Evolutionary conservation across 2,113 vertebrate genomes (phyloP).

Genomic region (Centrocercus urophasianus): DNA sequence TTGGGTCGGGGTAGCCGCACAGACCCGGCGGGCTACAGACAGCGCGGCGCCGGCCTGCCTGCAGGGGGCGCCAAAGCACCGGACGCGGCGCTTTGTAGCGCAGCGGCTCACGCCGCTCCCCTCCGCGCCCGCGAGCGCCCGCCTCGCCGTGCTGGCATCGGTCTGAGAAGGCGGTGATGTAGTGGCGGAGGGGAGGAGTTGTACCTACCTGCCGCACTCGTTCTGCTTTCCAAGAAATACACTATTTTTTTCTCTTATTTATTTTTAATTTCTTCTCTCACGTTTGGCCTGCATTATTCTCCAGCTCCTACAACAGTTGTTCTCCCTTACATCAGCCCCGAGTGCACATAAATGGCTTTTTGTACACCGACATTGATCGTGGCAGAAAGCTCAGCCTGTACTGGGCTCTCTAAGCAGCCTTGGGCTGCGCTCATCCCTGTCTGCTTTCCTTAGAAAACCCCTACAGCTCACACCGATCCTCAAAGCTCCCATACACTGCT

Average conservation of each 20-base stretch:
- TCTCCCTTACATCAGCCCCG: not conserved
- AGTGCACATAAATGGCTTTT: not conserved
- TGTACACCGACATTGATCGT: not conserved
- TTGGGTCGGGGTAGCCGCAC: too few species aligned
- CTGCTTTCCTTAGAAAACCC: not conserved
- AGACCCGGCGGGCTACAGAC: too few species aligned
- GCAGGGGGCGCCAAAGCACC: not conserved
- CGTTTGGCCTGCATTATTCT: not conserved
- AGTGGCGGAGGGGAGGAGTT: not conserved
- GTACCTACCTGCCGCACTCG: not conserved
- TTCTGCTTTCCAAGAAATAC: not conserved
- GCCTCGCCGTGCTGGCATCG: too few species aligned
- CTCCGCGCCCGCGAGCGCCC: too few species aligned
- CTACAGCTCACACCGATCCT: accelerated
- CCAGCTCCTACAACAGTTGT: not conserved
- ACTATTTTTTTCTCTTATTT: too few species aligned
- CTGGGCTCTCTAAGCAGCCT: not conserved
- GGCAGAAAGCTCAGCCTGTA: not conserved
- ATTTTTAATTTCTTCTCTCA: not conserved
- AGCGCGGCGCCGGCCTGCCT: too few species aligned
- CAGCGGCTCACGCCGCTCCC: not conserved
- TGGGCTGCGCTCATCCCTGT: accelerated
- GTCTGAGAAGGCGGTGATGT: not conserved
- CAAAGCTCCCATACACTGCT: not conserved
- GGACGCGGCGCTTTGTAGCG: too few species aligned